Base-by-base conservation (phyloP, 2,888 invertebrate species). In the Clistopyga incitator region DNA sequence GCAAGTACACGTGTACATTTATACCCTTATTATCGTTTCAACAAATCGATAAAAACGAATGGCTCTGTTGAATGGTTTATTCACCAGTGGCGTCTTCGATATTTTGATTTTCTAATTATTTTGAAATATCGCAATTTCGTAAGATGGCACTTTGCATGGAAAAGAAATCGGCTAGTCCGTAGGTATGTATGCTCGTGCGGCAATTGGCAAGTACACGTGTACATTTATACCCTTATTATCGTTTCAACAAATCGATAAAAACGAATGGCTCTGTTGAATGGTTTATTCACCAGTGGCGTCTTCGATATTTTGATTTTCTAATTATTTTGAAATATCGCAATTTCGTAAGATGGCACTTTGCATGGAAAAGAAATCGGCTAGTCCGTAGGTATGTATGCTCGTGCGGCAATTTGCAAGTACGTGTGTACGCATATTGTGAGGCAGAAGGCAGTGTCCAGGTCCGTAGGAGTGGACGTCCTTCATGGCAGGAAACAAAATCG, bases 381-480 rank as follows among this genome's bases (percentile, higher is more conserved):
- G 50, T 50, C 1, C n/a, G n/a, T n/a, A 3, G 4, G 6, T 50
- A n/a, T 18, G 18, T 8, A n/a, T 42, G 20, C 23, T 54, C 23
- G 34, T 23, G 47, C 56, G 72, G 67, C 67, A 75, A 64, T 80
- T 61, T 75, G 45, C 74, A 52, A 61, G 52, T 70, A 56, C 56
- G 25, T 23, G 20, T 34, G 15, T 67, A 67, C 23, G 18, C 18
- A 67, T 67, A 42, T 56, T 3, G 45, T 68, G 18, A 45, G 23
- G 65, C 38, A 67, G 54, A 77, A 68, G 59, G 68, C 61, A 54
- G 72, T 82, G 54, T 67, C 34, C 11, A 81, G 64, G 61, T 78
- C 81, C 81, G 81, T 84, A 74, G 84, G 84, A 85, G 85, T 85
- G 85, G 83, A 82, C 85, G 85, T 85, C 85, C 85, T 85, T 85